These are phyloP conservation scores for Scomberomorus guttatus DNA, from an alignment of 2,797 vertebrate species.

Conservation along the genomic window DNA sequence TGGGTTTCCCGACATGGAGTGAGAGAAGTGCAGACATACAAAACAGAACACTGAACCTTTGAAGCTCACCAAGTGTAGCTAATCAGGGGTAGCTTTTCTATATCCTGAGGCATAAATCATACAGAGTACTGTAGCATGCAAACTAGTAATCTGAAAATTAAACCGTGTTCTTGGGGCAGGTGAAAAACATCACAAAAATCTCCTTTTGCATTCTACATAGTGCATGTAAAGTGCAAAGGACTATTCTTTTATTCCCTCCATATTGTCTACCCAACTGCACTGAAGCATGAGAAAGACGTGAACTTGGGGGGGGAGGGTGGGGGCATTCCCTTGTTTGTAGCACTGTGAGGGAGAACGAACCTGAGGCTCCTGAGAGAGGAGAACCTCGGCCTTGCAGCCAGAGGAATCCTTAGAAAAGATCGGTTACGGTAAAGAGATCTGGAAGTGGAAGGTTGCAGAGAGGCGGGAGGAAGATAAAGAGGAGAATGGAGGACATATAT, in stretches of 20 bases:
- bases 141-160: slow-evolving; percentile 26
- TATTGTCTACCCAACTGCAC: slow-evolving; percentile 42
- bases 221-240: slow-evolving; percentile 32
- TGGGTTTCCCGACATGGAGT: slow-evolving; percentile 52
- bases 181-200: slow-evolving; percentile 29
- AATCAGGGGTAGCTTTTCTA: slow-evolving; percentile 23
- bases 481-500: slow-evolving; percentile 76
- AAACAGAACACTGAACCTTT: slow-evolving; percentile 45
- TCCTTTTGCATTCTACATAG: slow-evolving; percentile 52
- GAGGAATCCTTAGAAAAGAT: slow-evolving; percentile 96
- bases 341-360: slow-evolving; percentile 86
- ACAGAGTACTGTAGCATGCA: slow-evolving; percentile 64
- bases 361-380: slow-evolving; percentile 99
- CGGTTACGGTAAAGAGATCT: slow-evolving; percentile 97
- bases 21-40: slow-evolving; percentile 48
- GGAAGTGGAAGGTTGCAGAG: slow-evolving; percentile 76
- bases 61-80: slow-evolving; percentile 45
- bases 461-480: slow-evolving; percentile 76
- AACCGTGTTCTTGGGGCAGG: slow-evolving; percentile 7
- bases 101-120: slow-evolving; percentile 40
- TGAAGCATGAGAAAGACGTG: slow-evolving; percentile 53
- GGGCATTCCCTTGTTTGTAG: slow-evolving; percentile 68
- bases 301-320: slow-evolving; percentile 32
- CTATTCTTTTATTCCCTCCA: slow-evolving; percentile 27
- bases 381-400: slow-evolving; percentile 96